phyloP scores from a whole-genome alignment of 2,888 invertebrate genomes.

The Agrochola lota region DNA sequence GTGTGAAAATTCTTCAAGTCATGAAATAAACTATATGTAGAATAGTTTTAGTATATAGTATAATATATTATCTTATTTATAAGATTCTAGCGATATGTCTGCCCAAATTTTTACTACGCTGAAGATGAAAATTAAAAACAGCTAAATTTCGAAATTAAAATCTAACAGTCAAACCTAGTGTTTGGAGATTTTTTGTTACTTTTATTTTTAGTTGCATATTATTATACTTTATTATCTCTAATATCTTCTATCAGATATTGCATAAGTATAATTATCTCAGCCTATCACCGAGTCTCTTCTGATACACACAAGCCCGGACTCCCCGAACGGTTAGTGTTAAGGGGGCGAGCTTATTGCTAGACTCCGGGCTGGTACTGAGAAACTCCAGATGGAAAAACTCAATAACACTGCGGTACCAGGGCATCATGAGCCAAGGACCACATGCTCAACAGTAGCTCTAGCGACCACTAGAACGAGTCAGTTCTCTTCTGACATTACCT shows the following conservation, averaged over 20 bases:
- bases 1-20: conserved; percentile 67
- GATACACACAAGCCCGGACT: not conserved
- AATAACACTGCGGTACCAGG: no score
- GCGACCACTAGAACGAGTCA: not conserved
- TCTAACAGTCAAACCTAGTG: conserved; percentile 65
- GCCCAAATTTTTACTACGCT: conserved; percentile 86
- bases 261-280: conserved; percentile 1
- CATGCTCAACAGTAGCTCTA: no score
- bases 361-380: no score
- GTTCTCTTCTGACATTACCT: not conserved
- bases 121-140: conserved; percentile 73
- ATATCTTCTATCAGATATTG: not conserved
- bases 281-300: not conserved
- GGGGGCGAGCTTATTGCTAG: not conserved
- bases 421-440: not conserved
- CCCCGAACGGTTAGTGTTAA: not conserved
- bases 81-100: conserved; percentile 89
- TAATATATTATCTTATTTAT: conserved; percentile 82
- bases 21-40: conserved; percentile 75
- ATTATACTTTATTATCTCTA: conserved; percentile 28
- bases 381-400: not conserved
- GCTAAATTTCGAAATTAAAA: conserved; percentile 79
- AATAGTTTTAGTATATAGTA: conserved; percentile 74
- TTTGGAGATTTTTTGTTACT: conserved; percentile 50
- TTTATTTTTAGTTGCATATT: conserved; percentile 18